These are phyloP conservation scores for Pseudonaja textilis DNA, from an alignment of 2,113 vertebrate species.

Conservation along the genomic window DNA sequence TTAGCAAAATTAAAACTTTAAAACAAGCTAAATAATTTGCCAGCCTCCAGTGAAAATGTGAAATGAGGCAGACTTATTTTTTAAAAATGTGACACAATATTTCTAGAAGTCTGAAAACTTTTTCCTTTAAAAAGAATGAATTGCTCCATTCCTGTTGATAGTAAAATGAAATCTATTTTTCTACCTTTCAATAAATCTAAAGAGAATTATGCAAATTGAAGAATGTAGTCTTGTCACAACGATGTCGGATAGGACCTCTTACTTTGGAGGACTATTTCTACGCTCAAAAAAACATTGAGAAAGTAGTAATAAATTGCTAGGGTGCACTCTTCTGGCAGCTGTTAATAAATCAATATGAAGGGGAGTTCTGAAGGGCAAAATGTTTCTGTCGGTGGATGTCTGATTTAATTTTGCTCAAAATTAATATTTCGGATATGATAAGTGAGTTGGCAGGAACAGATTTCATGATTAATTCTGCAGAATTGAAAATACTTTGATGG, in stretches of 20 bases:
- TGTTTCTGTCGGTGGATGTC: conserved; percentile 81
- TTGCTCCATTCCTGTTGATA: conserved; percentile 48
- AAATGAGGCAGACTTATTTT: conserved; percentile 25
- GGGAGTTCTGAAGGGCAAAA: conserved; percentile 84
- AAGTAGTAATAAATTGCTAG: conserved; percentile 76
- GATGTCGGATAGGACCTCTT: conserved; percentile 72
- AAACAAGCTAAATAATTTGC: conserved; percentile 49
- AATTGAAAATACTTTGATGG: conserved; percentile 78
- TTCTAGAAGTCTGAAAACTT: conserved; percentile 47
- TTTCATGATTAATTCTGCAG: conserved; percentile 79
- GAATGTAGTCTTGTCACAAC: conserved; percentile 66
- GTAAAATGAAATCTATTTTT: conserved; percentile 60
- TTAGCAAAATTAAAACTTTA: background rate
- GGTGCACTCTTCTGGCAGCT: conserved; percentile 73
- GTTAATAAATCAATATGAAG: conserved; percentile 83
- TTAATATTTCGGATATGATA: conserved; percentile 85
- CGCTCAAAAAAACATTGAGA: conserved; percentile 71
- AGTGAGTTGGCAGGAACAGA: conserved; percentile 81
- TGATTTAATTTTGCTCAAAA: conserved; percentile 82
- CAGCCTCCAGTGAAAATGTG: conserved; percentile 41
- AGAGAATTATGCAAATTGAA: conserved; percentile 72
- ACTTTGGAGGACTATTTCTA: conserved; percentile 74
- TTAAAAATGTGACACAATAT: conserved; percentile 26
- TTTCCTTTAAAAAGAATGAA: conserved; percentile 43
- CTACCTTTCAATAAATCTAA: conserved; percentile 62